These are phyloP conservation scores for Gulo gulo DNA, from an alignment of 2,113 vertebrate genomes.

Conservation along the genomic window DNA sequence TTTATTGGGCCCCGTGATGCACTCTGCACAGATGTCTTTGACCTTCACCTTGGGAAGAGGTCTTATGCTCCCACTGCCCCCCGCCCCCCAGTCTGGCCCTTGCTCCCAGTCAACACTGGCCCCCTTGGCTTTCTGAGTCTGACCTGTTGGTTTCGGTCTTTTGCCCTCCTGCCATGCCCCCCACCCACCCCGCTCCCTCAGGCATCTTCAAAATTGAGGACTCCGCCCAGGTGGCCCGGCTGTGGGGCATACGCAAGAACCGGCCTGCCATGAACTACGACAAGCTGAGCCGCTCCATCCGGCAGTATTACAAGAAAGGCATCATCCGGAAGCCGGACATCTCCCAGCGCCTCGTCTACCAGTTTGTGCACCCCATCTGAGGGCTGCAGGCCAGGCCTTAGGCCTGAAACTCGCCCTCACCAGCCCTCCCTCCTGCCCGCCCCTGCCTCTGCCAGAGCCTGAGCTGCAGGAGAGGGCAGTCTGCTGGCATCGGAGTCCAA, in stretches of 20 bases:
- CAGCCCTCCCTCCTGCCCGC: neutral
- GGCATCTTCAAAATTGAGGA: conserved; percentile 99
- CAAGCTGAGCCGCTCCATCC: conserved; percentile 99
- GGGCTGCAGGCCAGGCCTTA: neutral
- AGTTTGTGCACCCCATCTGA: conserved; percentile 96
- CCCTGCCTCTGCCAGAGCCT: neutral
- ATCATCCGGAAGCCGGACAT: conserved; percentile 98
- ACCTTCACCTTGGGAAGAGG: neutral
- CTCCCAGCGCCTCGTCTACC: conserved; percentile 98
- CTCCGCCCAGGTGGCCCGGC: conserved; percentile 95
- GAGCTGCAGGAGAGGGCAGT: neutral
- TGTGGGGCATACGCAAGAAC: conserved; percentile 98
- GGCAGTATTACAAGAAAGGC: conserved; percentile 99
- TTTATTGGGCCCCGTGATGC: neutral
- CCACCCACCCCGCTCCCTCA: conserved; percentile 65
- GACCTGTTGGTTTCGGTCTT: neutral
- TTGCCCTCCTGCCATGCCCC: neutral
- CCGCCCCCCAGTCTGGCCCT: neutral
- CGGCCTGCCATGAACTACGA: conserved; percentile 99
- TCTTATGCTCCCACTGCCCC: neutral
- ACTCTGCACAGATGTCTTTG: neutral
- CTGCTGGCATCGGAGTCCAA: neutral
- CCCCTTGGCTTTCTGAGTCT: neutral
- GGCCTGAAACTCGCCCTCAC: neutral
- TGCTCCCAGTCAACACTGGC: rapidly evolving